A percentile compares a stretch with the other conserved stretches of the same genome.
These are phyloP conservation scores for Erebia ligea DNA, from an alignment of 2,888 invertebrate genomes.

Conservation along the genomic window DNA sequence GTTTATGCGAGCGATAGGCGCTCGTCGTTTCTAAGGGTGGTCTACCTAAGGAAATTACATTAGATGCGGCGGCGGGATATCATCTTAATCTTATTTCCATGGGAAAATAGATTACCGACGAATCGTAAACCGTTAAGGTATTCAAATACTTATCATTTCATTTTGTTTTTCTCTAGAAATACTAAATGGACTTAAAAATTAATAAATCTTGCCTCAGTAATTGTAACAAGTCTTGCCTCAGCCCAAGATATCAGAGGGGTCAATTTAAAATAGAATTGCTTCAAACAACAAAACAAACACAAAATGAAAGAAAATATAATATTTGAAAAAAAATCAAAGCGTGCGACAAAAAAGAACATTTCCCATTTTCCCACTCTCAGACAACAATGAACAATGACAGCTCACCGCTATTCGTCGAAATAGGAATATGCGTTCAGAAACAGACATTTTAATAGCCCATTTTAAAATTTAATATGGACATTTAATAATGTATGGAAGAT, in stretches of 20 bases:
- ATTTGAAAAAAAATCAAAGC: neutral
- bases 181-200: neutral
- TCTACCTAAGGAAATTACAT: constrained; percentile 71
- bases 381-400: constrained; percentile 49
- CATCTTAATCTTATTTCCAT: constrained; percentile 54
- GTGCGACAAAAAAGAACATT: constrained; percentile 13
- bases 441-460: constrained; percentile 5
- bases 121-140: neutral
- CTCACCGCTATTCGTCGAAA: constrained; percentile 40
- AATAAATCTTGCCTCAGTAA: too few relatives aligned
- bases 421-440: constrained; percentile 53
- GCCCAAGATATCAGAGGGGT: neutral
- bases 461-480: constrained; percentile 6
- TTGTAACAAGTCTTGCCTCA: neutral
- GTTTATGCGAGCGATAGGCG: constrained; percentile 69
- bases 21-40: constrained; percentile 58
- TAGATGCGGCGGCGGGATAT: constrained; percentile 53
- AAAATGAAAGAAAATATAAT: neutral
- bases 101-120: constrained; percentile 41
- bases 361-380: constrained; percentile 19
- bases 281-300: neutral
- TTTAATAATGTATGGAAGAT: neutral
- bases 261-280: neutral
- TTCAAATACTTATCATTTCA: neutral
- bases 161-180: neutral